These are phyloP conservation scores for Salvelinus sp. DNA, from an alignment of 2,113 vertebrate species.

Conservation along the genomic window DNA sequence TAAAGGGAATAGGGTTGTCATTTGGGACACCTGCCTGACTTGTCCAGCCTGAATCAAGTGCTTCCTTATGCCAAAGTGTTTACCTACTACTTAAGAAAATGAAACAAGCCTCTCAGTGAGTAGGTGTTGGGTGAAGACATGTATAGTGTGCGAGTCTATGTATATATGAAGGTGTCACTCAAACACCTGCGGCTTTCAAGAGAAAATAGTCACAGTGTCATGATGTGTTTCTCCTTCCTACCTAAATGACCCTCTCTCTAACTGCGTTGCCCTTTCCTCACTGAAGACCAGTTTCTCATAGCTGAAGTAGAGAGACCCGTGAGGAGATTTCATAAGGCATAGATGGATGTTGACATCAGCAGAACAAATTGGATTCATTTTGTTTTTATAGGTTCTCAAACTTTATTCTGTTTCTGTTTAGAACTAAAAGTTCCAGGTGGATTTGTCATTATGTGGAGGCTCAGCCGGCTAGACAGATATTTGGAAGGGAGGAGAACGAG, in stretches of 20 bases:
- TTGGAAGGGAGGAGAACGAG: conserved; percentile 23
- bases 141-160: conserved; percentile 6
- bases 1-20: no score
- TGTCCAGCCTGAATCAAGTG: conserved; percentile 57
- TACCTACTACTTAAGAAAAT: conserved; percentile 59
- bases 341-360: conserved; percentile 8
- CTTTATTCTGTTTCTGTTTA: conserved; percentile 19
- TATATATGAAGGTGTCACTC: conserved; percentile 39
- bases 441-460: conserved; percentile 49
- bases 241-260: conserved; percentile 19
- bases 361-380: conserved; percentile 37
- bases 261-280: not conserved
- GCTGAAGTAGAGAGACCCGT: conserved; percentile 4
- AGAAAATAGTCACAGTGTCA: conserved; percentile 32
- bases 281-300: not conserved
- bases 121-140: conserved; percentile 4
- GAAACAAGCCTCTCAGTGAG: conserved; percentile 43
- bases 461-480: conserved; percentile 14
- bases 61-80: conserved; percentile 70
- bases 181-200: conserved; percentile 24
- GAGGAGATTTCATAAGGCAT: conserved; percentile 2
- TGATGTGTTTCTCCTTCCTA: conserved; percentile 17
- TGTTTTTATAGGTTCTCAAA: conserved; percentile 17
- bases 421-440: conserved; percentile 52
- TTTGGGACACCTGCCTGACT: conserved; percentile 35